Conservation (phyloP, 2,797 vertebrate species). For the Sebastes baramenuke region DNA sequence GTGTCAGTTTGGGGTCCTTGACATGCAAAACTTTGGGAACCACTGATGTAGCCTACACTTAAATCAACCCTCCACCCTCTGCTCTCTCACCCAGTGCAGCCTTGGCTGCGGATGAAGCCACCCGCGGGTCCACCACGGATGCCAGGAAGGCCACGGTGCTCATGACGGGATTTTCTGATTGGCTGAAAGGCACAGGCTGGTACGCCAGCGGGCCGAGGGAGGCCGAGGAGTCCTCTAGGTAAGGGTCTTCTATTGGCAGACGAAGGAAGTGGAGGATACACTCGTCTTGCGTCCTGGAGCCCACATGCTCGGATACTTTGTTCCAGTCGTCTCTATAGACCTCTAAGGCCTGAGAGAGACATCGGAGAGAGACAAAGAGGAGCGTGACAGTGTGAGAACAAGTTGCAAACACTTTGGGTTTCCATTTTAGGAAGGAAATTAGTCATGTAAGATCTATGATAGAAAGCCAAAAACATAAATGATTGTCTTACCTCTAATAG, state of each 20-base stretch:
- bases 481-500: slow-evolving; percentile 88
- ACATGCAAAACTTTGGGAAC: no score
- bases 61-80: neutral
- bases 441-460: neutral
- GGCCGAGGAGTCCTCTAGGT: slow-evolving; percentile 93
- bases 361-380: neutral
- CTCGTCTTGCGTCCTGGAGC: slow-evolving; percentile 96
- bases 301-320: slow-evolving; percentile 97
- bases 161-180: slow-evolving; percentile 97
- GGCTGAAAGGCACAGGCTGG: slow-evolving; percentile 97
- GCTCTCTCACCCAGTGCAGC: slow-evolving; percentile 88
- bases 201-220: slow-evolving; percentile 94
- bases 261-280: slow-evolving; percentile 97
- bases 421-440: neutral
- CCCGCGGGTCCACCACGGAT: slow-evolving; percentile 94
- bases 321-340: slow-evolving; percentile 99
- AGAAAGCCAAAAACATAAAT: neutral
- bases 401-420: neutral
- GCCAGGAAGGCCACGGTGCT: slow-evolving; percentile 97
- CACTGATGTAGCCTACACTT: neutral
- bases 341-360: slow-evolving; percentile 88
- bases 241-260: slow-evolving; percentile 96
- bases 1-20: no score
- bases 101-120: slow-evolving; percentile 94
- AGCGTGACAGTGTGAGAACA: neutral